Evolutionary conservation across 2,888 invertebrate species (phyloP).

Genomic region (Mylabris sibirica): DNA sequence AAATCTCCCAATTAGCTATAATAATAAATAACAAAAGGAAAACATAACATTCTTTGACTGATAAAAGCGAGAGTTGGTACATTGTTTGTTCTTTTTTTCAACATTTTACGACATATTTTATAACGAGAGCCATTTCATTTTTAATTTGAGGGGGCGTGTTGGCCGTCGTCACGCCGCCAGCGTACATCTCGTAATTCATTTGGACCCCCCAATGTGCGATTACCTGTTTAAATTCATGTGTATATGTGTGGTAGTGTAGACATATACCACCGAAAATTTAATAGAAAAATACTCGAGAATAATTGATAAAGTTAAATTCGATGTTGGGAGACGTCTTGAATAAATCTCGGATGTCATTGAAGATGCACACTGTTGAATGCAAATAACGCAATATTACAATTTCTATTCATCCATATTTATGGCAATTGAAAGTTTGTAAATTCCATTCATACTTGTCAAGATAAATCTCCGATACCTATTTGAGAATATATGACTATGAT

Average conservation of each 20-base stretch:
- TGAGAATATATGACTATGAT: not conserved
- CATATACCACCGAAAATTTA: not conserved
- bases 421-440: slow-evolving; percentile 6
- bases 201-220: slow-evolving; percentile 27
- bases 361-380: not conserved
- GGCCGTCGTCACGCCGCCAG: slow-evolving; percentile 36
- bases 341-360: not conserved
- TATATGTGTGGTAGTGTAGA: not conserved
- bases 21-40: not conserved
- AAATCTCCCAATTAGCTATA: not conserved
- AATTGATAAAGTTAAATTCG: slow-evolving; percentile 16
- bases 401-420: slow-evolving; percentile 11
- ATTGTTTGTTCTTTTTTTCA: not conserved
- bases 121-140: slow-evolving; percentile 34
- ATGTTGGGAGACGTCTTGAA: not conserved
- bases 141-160: slow-evolving; percentile 37
- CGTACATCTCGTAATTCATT: slow-evolving; percentile 34
- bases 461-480: not conserved
- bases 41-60: not conserved
- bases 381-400: slow-evolving; percentile 8
- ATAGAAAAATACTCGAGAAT: not conserved
- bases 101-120: slow-evolving; percentile 38
- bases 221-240: not conserved
- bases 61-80: not conserved
- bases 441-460: slow-evolving; percentile 5